Percentiles rank a stretch among this genome's conserved stretches.
phyloP scores from a whole-genome alignment of 2,888 invertebrate genomes.

The Eilema griseolum region DNA sequence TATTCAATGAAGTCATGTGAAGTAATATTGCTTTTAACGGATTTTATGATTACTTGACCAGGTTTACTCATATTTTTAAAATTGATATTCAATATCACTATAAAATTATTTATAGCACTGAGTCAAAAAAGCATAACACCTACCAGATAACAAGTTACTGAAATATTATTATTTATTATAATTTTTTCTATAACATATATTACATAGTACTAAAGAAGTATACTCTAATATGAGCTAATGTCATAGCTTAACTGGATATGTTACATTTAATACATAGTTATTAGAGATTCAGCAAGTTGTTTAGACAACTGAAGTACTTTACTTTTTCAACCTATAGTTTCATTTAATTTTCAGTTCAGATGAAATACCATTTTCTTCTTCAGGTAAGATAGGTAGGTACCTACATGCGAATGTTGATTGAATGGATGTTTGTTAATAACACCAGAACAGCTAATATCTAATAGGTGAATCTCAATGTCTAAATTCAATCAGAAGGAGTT shows the following conservation, averaged over 20 bases:
- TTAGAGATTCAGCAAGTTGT: neutral
- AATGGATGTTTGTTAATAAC: too few species aligned
- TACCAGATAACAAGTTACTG: neutral
- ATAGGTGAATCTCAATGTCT: neutral
- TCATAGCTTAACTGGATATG: neutral
- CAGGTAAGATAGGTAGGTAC: neutral
- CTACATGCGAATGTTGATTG: too few species aligned
- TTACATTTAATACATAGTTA: neutral
- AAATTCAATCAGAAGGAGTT: conserved; percentile 45
- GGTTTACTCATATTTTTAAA: conserved; percentile 28
- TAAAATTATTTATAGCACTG: conserved; percentile 8
- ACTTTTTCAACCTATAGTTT: too few species aligned
- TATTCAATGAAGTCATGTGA: conserved; percentile 17
- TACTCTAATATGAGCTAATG: too few species aligned
- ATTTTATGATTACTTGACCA: conserved; percentile 42
- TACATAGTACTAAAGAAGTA: too few species aligned
- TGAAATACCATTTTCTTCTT: neutral
- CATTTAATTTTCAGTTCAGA: too few species aligned
- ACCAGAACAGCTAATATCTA: conserved; percentile 29
- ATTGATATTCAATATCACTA: conserved; percentile 1
- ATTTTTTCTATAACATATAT: too few species aligned
- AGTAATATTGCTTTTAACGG: conserved; percentile 29
- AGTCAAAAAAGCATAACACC: neutral
- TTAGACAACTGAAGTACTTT: neutral
- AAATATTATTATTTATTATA: too few species aligned